Conservation (phyloP, 1,140 invertebrate genomes). For the Cyphomyrmex costatus region DNA sequence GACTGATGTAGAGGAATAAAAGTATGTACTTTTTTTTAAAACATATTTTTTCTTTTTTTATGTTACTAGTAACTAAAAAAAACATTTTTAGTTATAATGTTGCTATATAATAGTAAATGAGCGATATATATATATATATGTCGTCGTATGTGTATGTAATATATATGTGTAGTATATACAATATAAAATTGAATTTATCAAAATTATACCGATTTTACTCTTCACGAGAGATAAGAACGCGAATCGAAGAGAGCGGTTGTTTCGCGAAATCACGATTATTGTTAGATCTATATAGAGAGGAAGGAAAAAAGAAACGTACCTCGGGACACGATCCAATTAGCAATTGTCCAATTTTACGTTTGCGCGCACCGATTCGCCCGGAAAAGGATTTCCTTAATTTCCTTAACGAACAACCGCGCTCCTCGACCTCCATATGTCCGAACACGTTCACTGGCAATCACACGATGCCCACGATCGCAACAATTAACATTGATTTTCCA, state of each 20-base stretch:
- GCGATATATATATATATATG: background rate
- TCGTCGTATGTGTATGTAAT: background rate
- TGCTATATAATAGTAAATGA: too few species aligned
- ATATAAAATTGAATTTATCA: constrained; percentile 14
- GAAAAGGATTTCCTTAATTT: constrained; percentile 55
- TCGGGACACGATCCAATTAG: constrained; percentile 22
- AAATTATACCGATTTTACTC: constrained; percentile 51
- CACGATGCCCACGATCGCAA: constrained; percentile 27
- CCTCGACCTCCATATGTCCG: constrained; percentile 42
- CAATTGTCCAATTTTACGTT: constrained; percentile 56
- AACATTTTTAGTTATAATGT: too few species aligned
- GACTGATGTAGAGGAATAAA: too few species aligned
- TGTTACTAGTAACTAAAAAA: too few species aligned
- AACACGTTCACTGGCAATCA: constrained; percentile 40
- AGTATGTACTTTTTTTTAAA: too few species aligned
- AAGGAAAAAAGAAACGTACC: constrained; percentile 24
- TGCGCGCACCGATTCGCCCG: constrained; percentile 18
- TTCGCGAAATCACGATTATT: constrained; percentile 22
- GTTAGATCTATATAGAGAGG: background rate
- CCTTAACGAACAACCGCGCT: constrained; percentile 37
- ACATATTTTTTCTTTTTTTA: too few species aligned
- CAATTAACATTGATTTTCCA: constrained; percentile 25
- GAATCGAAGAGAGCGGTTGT: constrained; percentile 45
- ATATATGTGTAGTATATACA: background rate
- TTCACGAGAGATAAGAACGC: constrained; percentile 6